These are phyloP conservation scores for Anodontia alba DNA, from an alignment of 2,888 invertebrate species.

Conservation along the genomic window DNA sequence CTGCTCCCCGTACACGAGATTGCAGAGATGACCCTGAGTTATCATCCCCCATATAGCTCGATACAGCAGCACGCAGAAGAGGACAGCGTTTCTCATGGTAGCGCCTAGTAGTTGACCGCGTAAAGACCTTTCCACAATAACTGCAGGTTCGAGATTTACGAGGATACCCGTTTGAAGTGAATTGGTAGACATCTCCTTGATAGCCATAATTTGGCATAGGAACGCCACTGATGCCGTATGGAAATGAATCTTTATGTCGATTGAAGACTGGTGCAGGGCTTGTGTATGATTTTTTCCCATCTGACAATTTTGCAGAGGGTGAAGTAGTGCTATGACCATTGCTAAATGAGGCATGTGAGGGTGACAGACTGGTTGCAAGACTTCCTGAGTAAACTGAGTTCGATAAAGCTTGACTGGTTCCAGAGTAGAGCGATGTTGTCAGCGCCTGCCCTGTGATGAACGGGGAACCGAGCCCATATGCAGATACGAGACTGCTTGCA, in stretches of 20 bases:
- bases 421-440: conserved; percentile 53
- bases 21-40: conserved; percentile 55
- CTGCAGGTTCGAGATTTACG: conserved; percentile 80
- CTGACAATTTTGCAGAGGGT: conserved; percentile 29
- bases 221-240: conserved; percentile 80
- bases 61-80: conserved; percentile 75
- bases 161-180: conserved; percentile 79
- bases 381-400: conserved; percentile 63
- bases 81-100: conserved; percentile 81
- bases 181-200: conserved; percentile 77
- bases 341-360: conserved; percentile 55
- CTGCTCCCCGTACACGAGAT: conserved; percentile 47
- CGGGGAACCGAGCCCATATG: conserved; percentile 53
- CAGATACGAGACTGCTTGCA: conserved; percentile 54
- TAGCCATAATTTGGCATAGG: conserved; percentile 79
- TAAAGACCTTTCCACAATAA: conserved; percentile 80
- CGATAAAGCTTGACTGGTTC: conserved; percentile 45
- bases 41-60: conserved; percentile 71
- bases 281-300: conserved; percentile 53
- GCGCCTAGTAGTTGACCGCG: conserved; percentile 80
- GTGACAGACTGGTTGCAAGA: conserved; percentile 49
- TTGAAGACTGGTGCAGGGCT: conserved; percentile 60
- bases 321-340: conserved; percentile 57
- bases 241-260: conserved; percentile 70
- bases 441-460: conserved; percentile 48